Evolutionary conservation across 2,113 vertebrate species (phyloP), one percentile per base, ranked within the genome.

Genomic region (Pangasianodon gigas): DNA sequence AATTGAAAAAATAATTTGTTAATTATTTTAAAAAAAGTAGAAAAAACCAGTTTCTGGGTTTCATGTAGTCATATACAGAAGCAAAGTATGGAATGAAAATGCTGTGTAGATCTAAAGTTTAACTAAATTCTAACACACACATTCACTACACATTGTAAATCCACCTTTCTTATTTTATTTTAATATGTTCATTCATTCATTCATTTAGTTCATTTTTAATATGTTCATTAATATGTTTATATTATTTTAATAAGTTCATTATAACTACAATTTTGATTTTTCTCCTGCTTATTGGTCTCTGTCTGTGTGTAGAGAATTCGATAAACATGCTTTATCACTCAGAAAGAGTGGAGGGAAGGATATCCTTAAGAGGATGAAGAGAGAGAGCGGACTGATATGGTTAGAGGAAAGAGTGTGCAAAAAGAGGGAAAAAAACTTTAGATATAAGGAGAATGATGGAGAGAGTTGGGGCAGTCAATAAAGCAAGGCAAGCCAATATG

Each of bases 381-480:
- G 93, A 91, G 93, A 54, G 14, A 44, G 91, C 1, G 93, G 93
- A 92, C 92, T 94, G 94, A 94, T 65, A 82, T 91, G 92, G 86
- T 87, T 75, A 93, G 90, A 54, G 37, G 60, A 83, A 26, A 69
- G 16, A 54, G 46, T 37, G 32, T 80, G 41, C 54, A 67, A 54
- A 81, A 88, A 21, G 51, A 82, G 9, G 3, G 19, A 58, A 58
- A 37, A 16, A 83, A 54, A 10, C 18, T 37, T 83, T 37, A 37
- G 80, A 56, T 56, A 83, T 56, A 7, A 58, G 18, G 81, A 58
- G 9, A 11, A 83, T 24, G 10, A 41, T 83, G 32, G 81, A 58
- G 4, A 54, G 18, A 58, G 32, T 18, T 19, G n/a, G 51, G 5
- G 19, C 52, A 58, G 52, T 60, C 37, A 84, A 29, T 84, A 60